Percentiles rank a stretch among this genome's conserved stretches.
Evolutionary conservation across 2,888 invertebrate genomes (phyloP).

Genomic region (Leucophenga montana): DNA sequence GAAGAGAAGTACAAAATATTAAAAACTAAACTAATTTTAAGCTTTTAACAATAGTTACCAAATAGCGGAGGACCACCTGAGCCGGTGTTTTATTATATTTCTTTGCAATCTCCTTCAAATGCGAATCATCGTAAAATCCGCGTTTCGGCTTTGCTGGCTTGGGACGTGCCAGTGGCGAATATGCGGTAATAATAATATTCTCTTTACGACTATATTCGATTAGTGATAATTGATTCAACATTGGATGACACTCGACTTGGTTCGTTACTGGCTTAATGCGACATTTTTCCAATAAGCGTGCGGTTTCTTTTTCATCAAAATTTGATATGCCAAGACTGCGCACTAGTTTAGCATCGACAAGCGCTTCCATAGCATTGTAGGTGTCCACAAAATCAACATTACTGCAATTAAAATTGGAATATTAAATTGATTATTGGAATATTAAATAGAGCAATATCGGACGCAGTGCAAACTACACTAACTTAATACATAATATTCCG

Average conservation of each 20-base stretch:
- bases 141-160: constrained; percentile 75
- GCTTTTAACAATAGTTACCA: constrained; percentile 68
- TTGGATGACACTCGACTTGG: constrained; percentile 64
- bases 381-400: constrained; percentile 74
- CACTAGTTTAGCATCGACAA: constrained; percentile 54
- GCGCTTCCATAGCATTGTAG: constrained; percentile 59
- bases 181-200: constrained; percentile 79
- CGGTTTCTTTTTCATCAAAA: constrained; percentile 59
- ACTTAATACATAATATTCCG: no score
- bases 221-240: constrained; percentile 73
- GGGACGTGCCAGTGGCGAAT: constrained; percentile 81
- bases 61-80: constrained; percentile 77
- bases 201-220: constrained; percentile 79
- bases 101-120: constrained; percentile 74
- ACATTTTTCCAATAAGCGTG: constrained; percentile 54
- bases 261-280: constrained; percentile 60
- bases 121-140: constrained; percentile 60
- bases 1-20: constrained; percentile 40
- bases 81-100: constrained; percentile 78
- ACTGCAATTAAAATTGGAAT: constrained; percentile 52
- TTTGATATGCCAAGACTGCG: constrained; percentile 62
- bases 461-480: no score
- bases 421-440: no score
- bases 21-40: not conserved
- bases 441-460: no score